These are phyloP conservation scores for Falco rusticolus DNA, from an alignment of 2,797 vertebrate species.

Conservation along the genomic window DNA sequence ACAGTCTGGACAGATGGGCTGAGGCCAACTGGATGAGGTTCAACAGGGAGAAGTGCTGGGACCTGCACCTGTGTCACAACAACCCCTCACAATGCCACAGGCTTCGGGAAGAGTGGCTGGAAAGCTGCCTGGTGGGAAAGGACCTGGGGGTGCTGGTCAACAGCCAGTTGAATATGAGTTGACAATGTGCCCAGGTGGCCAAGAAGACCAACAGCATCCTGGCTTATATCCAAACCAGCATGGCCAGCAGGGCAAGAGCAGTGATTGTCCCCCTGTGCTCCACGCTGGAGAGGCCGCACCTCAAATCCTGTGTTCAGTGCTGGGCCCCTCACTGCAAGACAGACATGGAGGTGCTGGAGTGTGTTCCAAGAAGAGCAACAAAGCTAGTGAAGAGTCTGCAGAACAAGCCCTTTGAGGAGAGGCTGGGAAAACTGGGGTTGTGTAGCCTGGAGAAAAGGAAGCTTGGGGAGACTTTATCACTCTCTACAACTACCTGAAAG, in stretches of 20 bases:
- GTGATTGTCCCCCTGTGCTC: neutral
- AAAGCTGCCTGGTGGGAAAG: neutral
- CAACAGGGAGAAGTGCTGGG: neutral
- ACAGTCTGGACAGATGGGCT: rapidly evolving
- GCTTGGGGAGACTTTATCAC: rapidly evolving
- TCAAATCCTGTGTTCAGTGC: rapidly evolving
- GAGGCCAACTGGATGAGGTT: rapidly evolving
- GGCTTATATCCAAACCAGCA: rapidly evolving
- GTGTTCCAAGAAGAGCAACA: rapidly evolving
- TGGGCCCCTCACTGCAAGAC: neutral
- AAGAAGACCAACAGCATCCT: neutral
- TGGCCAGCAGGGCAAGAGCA: neutral
- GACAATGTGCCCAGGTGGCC: neutral
- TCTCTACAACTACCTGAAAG: neutral
- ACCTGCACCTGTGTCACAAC: neutral
- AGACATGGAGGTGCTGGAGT: neutral
- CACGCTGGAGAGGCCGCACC: neutral
- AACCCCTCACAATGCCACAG: neutral
- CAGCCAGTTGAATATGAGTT: neutral
- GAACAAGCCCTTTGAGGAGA: neutral
- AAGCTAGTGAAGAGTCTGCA: neutral
- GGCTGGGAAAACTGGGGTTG: neutral
- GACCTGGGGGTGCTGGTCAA: neutral
- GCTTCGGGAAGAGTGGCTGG: neutral
- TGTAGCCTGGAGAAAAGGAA: neutral